A percentile compares a stretch with the other conserved stretches of the same genome.
phyloP scores from a whole-genome alignment of 2,888 invertebrate species.

The Dascillus cervinus region DNA sequence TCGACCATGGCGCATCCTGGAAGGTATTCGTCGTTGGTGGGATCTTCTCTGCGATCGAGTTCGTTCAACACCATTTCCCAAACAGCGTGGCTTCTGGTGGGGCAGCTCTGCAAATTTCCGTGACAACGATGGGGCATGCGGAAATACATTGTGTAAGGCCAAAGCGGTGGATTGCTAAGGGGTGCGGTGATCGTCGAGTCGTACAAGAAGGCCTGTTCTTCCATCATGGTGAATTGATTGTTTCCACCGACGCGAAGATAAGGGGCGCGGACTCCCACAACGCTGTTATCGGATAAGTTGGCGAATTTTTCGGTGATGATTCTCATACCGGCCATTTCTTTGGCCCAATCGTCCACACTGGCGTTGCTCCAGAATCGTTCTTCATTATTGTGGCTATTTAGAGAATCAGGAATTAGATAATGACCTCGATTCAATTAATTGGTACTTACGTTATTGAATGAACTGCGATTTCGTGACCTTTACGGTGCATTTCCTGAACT shows the following conservation, averaged over 20 bases:
- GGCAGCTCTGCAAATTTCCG: conserved; percentile 85
- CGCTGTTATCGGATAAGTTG: conserved; percentile 83
- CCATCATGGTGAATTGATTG: conserved; percentile 97
- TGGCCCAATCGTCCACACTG: conserved; percentile 87
- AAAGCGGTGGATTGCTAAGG: conserved; percentile 82
- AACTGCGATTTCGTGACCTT: conserved; percentile 89
- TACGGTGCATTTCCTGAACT: conserved; percentile 83
- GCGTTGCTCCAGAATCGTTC: conserved; percentile 92
- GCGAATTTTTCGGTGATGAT: conserved; percentile 85
- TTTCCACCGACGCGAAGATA: conserved; percentile 89
- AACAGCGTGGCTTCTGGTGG: conserved; percentile 85
- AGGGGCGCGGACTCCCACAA: conserved; percentile 85
- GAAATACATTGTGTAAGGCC: conserved; percentile 99
- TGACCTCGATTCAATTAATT: neutral
- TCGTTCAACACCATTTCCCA: conserved; percentile 98
- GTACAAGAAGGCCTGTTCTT: conserved; percentile 89
- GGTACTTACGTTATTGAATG: conserved; percentile 84
- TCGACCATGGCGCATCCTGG: conserved; percentile 93
- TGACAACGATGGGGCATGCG: conserved; percentile 92
- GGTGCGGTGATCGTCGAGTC: conserved; percentile 93
- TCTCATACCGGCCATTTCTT: conserved; percentile 91
- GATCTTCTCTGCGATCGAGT: conserved; percentile 84
- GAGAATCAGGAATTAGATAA: conserved; percentile 2
- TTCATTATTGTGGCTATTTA: conserved; percentile 75
- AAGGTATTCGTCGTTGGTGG: conserved; percentile 78